Evolutionary conservation across 2,888 invertebrate species (phyloP), one percentile per base, ranked within the genome.

Genomic region (Watsonalla binaria): DNA sequence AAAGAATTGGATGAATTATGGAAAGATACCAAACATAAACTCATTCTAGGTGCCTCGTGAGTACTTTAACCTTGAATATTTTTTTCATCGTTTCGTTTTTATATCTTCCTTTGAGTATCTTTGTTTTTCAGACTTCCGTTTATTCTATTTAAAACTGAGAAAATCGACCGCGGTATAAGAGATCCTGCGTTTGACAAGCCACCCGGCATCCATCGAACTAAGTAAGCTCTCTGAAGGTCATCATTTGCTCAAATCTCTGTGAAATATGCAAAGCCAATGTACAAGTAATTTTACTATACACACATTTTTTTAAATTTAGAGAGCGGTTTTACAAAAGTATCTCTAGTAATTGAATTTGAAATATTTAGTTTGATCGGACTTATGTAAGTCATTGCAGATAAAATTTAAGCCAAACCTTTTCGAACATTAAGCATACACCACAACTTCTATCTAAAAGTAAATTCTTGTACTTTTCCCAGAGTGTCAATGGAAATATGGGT

Each of bases 21-120:
- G 90, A 56, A 73, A 56, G 79, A 82, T 52, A 89, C 89, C 11
- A 90, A 90, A 66, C 81, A 84, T 51, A 90, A 90, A 70, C 69
- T 90, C 5, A 89, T 90, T 56, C 70, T 89, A 15, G 88, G 89
- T 6, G 87, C 90, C 54, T 82, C 84, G 90, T 90, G 66, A 82
- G 88, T 84, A 57, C 39, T 39, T 54, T 37, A 15, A 33, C 50
- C 0, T 24, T 15, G 0, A 34, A 37, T 48, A 24, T 34, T 15
- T 51, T 46, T 11, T 24, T 24, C 2, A 24, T 24, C 24, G 24
- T 24, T 24, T 24, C 4, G 24, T 24, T 24, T 24, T 24, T 24
- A 24, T 24, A 4, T 24, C 24, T 24, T 24, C 24, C 24, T 24
- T 24, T 4, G 24, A 24, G 24, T 24, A 2, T 24, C 4, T 47